A percentile compares a stretch with the other conserved stretches of the same genome.
phyloP scores from a whole-genome alignment of 2,113 vertebrate genomes.

The Casuarius casuarius region DNA sequence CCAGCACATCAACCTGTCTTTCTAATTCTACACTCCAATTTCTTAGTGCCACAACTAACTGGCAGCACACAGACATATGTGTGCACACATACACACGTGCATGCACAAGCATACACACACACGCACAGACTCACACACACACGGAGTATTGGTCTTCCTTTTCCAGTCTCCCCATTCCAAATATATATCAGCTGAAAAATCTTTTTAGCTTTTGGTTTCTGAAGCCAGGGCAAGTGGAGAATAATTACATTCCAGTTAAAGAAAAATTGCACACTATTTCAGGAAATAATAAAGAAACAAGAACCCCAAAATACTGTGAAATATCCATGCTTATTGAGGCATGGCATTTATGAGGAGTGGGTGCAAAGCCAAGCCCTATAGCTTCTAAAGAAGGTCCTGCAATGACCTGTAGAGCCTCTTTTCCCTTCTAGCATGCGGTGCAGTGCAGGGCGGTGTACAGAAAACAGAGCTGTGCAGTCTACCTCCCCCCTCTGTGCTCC shows the following conservation, averaged over 20 bases:
- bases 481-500: no score
- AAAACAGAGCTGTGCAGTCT: neutral
- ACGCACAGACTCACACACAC: no score
- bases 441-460: fast-evolving
- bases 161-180: neutral
- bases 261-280: neutral
- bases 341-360: neutral
- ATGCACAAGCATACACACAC: neutral
- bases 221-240: neutral
- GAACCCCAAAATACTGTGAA: neutral
- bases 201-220: neutral
- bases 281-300: neutral
- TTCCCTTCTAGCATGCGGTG: neutral
- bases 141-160: neutral
- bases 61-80: neutral
- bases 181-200: neutral
- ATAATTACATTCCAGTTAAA: neutral
- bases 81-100: neutral
- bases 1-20: slow-evolving; percentile 31
- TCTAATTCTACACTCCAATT: slow-evolving; percentile 19
- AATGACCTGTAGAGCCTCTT: neutral
- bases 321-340: neutral
- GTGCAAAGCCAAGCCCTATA: neutral
- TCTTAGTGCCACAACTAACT: slow-evolving; percentile 11
- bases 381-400: neutral